A percentile compares a stretch with the other conserved stretches of the same genome.
phyloP scores from a whole-genome alignment of 2,113 vertebrate genomes.

The Phyllostomus discolor region DNA sequence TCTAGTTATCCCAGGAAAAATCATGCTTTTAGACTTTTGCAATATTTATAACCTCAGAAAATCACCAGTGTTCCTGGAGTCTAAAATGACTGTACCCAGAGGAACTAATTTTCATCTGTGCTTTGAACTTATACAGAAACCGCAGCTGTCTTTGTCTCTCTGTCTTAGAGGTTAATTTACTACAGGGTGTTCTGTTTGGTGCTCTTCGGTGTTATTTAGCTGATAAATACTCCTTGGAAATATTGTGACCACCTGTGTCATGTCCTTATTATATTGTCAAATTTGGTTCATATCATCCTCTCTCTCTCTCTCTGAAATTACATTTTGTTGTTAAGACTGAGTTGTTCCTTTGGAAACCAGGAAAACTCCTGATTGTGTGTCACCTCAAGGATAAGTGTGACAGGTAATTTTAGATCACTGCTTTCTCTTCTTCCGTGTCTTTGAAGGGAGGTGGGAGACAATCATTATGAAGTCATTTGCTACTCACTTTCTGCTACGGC shows the following conservation, averaged over 20 bases:
- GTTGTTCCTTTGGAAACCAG: conserved; percentile 17
- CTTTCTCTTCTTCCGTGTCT: neutral
- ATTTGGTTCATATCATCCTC: neutral
- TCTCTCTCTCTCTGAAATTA: neutral
- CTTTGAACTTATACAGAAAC: conserved; percentile 34
- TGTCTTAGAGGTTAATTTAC: conserved; percentile 9
- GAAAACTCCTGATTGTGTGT: neutral
- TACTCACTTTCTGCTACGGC: neutral
- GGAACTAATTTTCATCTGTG: conserved; percentile 47
- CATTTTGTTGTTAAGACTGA: neutral
- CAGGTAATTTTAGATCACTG: neutral
- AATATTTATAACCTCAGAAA: conserved; percentile 45
- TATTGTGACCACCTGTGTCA: neutral
- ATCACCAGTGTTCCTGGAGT: conserved; percentile 8
- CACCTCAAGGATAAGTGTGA: neutral
- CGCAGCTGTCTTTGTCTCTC: neutral
- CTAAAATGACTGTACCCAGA: conserved; percentile 22
- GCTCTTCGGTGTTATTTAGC: neutral
- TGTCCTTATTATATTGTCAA: neutral
- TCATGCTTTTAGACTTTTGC: neutral
- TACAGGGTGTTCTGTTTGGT: neutral
- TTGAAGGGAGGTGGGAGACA: neutral
- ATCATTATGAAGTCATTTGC: neutral
- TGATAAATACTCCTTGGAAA: conserved; percentile 41
- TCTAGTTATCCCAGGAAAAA: neutral